These are phyloP conservation scores for Carassius gibelio DNA, from an alignment of 2,113 vertebrate species.

Conservation along the genomic window DNA sequence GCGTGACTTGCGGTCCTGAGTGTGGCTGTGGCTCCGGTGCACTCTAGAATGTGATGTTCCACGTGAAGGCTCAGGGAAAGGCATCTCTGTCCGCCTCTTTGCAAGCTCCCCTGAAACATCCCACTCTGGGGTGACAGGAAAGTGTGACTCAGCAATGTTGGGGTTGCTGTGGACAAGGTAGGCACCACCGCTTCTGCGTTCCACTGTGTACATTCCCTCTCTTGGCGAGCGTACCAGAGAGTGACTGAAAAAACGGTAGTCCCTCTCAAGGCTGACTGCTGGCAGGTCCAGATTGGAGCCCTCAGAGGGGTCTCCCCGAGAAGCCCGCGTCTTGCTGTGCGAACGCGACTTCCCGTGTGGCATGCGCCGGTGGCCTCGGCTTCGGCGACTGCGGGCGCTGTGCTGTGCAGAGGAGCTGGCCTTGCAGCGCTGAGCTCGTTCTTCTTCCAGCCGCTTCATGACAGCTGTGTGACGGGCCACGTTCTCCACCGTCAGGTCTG, in stretches of 20 bases:
- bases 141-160: constrained; percentile 90
- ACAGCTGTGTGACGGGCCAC: constrained; percentile 95
- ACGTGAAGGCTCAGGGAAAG: constrained; percentile 94
- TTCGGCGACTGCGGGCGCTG: constrained; percentile 90
- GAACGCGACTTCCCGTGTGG: constrained; percentile 91
- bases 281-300: constrained; percentile 86
- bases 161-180: constrained; percentile 92
- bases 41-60: constrained; percentile 93
- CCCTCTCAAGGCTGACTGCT: constrained; percentile 74
- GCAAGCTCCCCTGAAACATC: constrained; percentile 96
- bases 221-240: constrained; percentile 84
- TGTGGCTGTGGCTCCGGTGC: constrained; percentile 98
- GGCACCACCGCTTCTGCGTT: constrained; percentile 80
- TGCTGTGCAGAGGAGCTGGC: constrained; percentile 91
- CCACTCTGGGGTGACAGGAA: constrained; percentile 96
- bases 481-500: constrained; percentile 97
- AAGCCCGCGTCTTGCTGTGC: constrained; percentile 91
- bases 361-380: constrained; percentile 87
- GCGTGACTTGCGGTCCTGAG: constrained; percentile 93
- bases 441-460: constrained; percentile 98
- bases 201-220: constrained; percentile 89
- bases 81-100: constrained; percentile 96
- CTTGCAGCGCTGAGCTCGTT: constrained; percentile 92
- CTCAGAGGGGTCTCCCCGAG: constrained; percentile 88
- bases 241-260: constrained; percentile 88